Conservation (phyloP, 2,797 vertebrate genomes). For the Artibeus jamaicensis region DNA sequence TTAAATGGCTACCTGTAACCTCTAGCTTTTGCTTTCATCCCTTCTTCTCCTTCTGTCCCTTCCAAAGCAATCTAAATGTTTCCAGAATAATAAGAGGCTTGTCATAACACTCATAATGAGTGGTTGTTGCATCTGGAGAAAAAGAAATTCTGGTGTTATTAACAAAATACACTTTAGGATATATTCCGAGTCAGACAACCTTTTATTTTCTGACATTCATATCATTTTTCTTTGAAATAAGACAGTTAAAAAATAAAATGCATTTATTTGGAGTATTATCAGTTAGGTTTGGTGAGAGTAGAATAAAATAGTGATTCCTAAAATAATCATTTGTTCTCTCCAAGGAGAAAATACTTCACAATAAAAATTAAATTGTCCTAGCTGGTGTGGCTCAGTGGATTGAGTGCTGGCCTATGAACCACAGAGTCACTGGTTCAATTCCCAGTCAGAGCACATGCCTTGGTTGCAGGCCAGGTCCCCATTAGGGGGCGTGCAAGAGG, state of each 20-base stretch:
- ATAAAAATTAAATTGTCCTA: background rate
- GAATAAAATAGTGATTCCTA: constrained; percentile 23
- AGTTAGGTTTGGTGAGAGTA: background rate
- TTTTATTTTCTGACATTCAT: constrained; percentile 33
- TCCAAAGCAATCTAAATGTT: background rate
- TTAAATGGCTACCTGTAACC: background rate
- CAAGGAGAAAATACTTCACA: constrained; percentile 19
- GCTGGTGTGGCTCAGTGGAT: too few species aligned
- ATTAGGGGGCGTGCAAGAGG: too few species aligned
- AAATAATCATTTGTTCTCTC: constrained; percentile 31
- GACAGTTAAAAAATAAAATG: constrained; percentile 18
- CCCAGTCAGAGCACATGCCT: too few species aligned
- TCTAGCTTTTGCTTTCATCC: background rate
- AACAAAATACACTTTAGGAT: constrained; percentile 35
- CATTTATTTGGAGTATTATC: background rate
- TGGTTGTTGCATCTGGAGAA: background rate
- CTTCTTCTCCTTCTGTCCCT: background rate
- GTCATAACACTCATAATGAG: background rate
- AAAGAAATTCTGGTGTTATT: constrained; percentile 14
- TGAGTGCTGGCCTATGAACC: too few species aligned
- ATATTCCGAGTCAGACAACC: constrained; percentile 33
- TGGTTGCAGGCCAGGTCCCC: too few species aligned
- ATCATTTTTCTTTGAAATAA: constrained; percentile 35
- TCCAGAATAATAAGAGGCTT: background rate
- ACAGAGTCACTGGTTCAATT: too few species aligned